Base-by-base conservation (phyloP, 2,888 invertebrate genomes). In the Temnothorax ravouxi region DNA sequence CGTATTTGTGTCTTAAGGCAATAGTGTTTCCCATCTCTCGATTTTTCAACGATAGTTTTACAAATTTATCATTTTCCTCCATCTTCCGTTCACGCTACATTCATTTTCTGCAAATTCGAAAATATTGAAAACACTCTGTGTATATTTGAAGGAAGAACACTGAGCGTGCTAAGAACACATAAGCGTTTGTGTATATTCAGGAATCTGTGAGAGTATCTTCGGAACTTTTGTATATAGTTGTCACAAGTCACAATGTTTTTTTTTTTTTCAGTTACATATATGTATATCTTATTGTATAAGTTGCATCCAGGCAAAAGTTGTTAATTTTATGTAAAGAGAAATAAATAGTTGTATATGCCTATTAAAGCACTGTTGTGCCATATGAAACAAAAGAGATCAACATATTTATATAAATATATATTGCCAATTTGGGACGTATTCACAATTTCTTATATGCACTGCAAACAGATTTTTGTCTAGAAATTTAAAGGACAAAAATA, bases 1-100 rank as follows among this genome's bases (percentile, higher is more conserved):
- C 88, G 88, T 82, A 86, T 88, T 88, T 88, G 88, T 88, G 74
- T 93, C 83, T 89, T 91, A 93, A 92, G 92, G 92, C 92, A 92
- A 91, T 92, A 85, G 87, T 86, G 83, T 80, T 86, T 79, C 47
- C 13, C 79, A 56, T 88, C 83, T 86, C 52, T 82, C 84, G 84
- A 80, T 62, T 38, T 86, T 54, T 52, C 41, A 38, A 64, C 11
- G 11, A 15, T 76, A 76, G 15, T 21, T 76, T 76, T 66, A 66
- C 29, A 66, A 11, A 52, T 76, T 64, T 64, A n/a, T 44, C 74
- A 74, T 47, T 9, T 76, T 62, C 15, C 52, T 64, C 52, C 50
- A 18, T 61, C 29, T 18, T 9, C n/a, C 66, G 2, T 67, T 47
- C 47, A 18, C 47, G 15, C 21, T 54, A 76, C 52, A 76, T 66